Evolutionary conservation across 2,888 invertebrate species (phyloP).

Genomic region (Artemia sp.): DNA sequence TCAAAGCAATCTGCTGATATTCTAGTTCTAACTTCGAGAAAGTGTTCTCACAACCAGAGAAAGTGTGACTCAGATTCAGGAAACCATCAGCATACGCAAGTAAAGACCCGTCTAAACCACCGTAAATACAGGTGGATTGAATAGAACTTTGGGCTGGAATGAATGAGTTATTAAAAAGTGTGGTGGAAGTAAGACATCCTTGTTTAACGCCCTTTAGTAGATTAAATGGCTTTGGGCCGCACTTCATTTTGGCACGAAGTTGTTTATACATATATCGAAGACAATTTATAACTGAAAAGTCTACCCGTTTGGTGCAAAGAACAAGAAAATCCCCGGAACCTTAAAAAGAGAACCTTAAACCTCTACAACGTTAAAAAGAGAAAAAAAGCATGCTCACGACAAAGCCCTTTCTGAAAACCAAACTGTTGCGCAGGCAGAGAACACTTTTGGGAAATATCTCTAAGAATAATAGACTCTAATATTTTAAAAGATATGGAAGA

Average conservation of each 20-base stretch:
- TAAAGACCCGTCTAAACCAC: neutral
- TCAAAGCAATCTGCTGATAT: too few species aligned
- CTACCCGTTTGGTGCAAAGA: neutral
- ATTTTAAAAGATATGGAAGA: too few species aligned
- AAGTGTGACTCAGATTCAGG: neutral
- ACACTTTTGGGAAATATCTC: neutral
- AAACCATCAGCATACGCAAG: neutral
- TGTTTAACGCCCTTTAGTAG: too few species aligned
- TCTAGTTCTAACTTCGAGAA: too few species aligned
- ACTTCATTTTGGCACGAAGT: too few species aligned
- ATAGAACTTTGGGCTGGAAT: conserved; percentile 2
- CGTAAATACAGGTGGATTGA: conserved; percentile 3
- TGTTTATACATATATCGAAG: too few species aligned
- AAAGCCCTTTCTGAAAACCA: neutral
- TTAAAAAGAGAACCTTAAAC: too few species aligned
- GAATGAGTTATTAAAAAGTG: neutral
- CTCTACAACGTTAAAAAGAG: neutral
- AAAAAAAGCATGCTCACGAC: conserved; percentile 10
- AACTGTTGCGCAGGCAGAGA: neutral
- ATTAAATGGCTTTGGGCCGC: too few species aligned
- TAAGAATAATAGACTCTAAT: too few species aligned
- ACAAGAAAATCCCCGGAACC: neutral
- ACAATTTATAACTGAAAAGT: too few species aligned
- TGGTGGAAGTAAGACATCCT: neutral
- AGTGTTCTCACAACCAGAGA: too few species aligned